A percentile compares a stretch with the other conserved stretches of the same genome.
Conservation (phyloP, 2,113 vertebrate species). For the Xerus inauris region DNA sequence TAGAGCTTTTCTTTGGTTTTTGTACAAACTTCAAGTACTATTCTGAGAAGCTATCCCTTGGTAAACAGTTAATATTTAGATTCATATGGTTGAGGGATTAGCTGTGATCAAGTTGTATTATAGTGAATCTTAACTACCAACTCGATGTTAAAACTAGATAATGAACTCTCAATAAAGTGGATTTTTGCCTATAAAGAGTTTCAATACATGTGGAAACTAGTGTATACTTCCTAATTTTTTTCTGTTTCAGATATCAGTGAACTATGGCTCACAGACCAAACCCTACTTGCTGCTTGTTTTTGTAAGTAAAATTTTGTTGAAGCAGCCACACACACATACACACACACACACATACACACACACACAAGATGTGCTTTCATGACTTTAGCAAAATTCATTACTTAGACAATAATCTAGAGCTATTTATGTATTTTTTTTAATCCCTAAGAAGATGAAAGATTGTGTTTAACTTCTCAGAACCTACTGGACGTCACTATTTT, state of each 20-base stretch:
- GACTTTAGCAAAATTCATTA: conserved; percentile 46
- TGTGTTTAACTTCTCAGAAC: background rate
- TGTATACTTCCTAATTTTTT: too few species aligned
- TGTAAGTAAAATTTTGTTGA: too few species aligned
- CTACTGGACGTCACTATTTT: background rate
- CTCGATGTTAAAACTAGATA: conserved; percentile 10
- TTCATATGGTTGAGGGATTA: background rate
- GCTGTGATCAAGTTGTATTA: background rate
- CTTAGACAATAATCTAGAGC: background rate
- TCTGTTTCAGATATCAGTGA: too few species aligned
- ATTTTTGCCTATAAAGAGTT: background rate
- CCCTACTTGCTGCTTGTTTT: too few species aligned
- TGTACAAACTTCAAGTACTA: background rate
- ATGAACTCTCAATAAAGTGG: background rate
- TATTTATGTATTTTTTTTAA: background rate
- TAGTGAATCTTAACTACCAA: background rate
- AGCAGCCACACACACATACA: too few species aligned
- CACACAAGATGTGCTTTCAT: background rate
- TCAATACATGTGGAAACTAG: too few species aligned
- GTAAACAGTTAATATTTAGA: conserved; percentile 1
- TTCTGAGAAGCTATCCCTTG: background rate
- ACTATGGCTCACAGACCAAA: too few species aligned
- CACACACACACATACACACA: background rate
- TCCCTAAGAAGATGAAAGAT: conserved; percentile 27
- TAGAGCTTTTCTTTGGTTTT: background rate